phyloP scores from a whole-genome alignment of 2,888 invertebrate species.

The Sturmia bella region DNA sequence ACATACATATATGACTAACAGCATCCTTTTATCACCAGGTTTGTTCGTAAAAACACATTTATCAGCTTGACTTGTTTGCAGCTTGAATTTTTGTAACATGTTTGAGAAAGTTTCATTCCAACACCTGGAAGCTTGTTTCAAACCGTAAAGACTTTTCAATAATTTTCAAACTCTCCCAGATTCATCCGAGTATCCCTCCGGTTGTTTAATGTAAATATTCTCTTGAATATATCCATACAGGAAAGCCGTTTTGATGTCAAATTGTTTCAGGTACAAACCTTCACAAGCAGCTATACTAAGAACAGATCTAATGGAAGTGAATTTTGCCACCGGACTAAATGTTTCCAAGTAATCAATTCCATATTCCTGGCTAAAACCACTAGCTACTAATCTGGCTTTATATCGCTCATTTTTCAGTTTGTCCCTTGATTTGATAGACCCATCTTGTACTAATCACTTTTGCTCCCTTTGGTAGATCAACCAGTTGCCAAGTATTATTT shows the following conservation, averaged over 20 bases:
- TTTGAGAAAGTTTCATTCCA: too few species aligned
- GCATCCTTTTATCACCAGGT: too few species aligned
- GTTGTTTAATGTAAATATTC: constrained; percentile 66
- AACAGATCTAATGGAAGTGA: constrained; percentile 62
- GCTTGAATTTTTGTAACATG: too few species aligned
- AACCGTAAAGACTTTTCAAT: constrained; percentile 71
- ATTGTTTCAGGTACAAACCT: constrained; percentile 64
- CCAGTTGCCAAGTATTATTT: constrained; percentile 66
- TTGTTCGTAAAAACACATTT: too few species aligned
- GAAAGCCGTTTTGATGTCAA: constrained; percentile 70
- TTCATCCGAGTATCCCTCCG: constrained; percentile 59
- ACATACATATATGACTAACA: too few species aligned
- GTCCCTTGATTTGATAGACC: constrained; percentile 46
- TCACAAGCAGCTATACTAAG: constrained; percentile 64
- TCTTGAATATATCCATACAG: constrained; percentile 68
- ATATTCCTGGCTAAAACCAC: constrained; percentile 41
- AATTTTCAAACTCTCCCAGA: constrained; percentile 61
- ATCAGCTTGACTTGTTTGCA: too few species aligned
- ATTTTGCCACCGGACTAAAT: constrained; percentile 52
- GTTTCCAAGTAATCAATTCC: constrained; percentile 69
- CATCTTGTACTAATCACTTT: constrained; percentile 56
- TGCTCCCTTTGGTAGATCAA: constrained; percentile 58
- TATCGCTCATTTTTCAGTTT: constrained; percentile 37
- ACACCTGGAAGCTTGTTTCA: constrained; percentile 72
- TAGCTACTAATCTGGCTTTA: too few species aligned